Evolutionary conservation across 2,888 invertebrate genomes (phyloP).

Genomic region (Drosophila anomelani): DNA sequence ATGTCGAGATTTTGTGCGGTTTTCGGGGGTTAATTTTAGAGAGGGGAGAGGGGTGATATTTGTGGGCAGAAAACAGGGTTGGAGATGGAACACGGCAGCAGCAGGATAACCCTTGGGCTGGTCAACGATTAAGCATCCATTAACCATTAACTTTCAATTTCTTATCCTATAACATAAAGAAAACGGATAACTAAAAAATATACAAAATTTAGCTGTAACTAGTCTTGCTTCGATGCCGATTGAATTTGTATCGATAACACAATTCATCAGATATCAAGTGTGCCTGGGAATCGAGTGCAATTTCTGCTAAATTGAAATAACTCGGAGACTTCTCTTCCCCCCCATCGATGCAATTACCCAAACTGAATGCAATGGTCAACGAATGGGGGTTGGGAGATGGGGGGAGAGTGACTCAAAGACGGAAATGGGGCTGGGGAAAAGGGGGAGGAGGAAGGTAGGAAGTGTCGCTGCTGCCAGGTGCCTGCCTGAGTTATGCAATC

Average conservation of each 20-base stretch:
- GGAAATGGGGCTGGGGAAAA: background rate
- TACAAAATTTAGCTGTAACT: background rate
- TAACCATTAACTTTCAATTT: background rate
- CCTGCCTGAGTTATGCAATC: conserved; percentile 31
- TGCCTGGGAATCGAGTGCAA: conserved; percentile 18
- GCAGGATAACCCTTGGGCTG: background rate
- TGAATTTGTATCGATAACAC: conserved; percentile 12
- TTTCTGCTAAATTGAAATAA: conserved; percentile 29
- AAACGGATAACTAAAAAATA: background rate
- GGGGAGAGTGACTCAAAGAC: background rate
- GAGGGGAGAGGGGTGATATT: background rate
- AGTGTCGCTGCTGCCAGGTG: conserved; percentile 2
- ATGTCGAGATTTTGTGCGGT: conserved; percentile 34
- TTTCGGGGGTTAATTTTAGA: conserved; percentile 5
- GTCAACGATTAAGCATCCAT: conserved; percentile 8
- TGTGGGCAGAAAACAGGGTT: too few relatives aligned
- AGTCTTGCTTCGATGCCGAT: background rate
- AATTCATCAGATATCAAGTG: conserved; percentile 22
- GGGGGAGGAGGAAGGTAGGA: background rate
- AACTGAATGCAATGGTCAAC: conserved; percentile 19
- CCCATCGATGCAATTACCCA: conserved; percentile 28
- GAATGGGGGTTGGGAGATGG: background rate
- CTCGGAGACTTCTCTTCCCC: conserved; percentile 5
- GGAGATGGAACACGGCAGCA: too few relatives aligned
- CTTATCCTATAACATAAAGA: too few relatives aligned